These are phyloP conservation scores for Aurelia sp. DNA, from an alignment of 30 jellyfish, hydroid and myxozoan species.

Conservation along the genomic window DNA sequence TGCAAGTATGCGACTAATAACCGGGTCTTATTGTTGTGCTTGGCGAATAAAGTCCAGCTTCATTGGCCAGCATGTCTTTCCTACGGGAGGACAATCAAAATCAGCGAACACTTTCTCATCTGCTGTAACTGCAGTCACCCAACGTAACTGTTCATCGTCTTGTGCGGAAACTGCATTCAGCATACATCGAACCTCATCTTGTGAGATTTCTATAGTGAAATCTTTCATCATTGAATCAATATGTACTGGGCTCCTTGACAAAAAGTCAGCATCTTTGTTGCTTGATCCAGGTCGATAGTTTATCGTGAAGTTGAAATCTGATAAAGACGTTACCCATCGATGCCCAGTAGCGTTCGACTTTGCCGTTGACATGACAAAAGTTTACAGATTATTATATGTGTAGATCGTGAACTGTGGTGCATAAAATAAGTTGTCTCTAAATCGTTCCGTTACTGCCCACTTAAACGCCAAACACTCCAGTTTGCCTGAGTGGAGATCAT, in stretches of 20 bases:
- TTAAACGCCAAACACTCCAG: constrained; percentile 48
- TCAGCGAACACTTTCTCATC: no score
- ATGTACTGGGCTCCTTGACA: no score
- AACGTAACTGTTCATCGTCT: background rate
- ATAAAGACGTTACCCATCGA: constrained; percentile 34
- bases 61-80: no score
- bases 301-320: constrained; percentile 34
- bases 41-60: no score
- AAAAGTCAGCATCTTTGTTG: constrained; percentile 9
- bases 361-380: constrained; percentile 45
- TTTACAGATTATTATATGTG: constrained; percentile 50
- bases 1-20: no score
- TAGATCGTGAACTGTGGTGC: constrained; percentile 32
- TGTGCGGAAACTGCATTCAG: background rate
- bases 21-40: no score
- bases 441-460: constrained; percentile 51
- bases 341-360: constrained; percentile 36
- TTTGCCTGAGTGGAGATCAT: constrained; percentile 33
- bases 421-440: constrained; percentile 13
- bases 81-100: no score
- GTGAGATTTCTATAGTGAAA: no score
- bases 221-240: no score
- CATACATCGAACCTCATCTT: background rate
- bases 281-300: constrained; percentile 24
- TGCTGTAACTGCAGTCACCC: background rate